phyloP scores from a whole-genome alignment of 2,888 invertebrate species.

The Volucella zonaria region DNA sequence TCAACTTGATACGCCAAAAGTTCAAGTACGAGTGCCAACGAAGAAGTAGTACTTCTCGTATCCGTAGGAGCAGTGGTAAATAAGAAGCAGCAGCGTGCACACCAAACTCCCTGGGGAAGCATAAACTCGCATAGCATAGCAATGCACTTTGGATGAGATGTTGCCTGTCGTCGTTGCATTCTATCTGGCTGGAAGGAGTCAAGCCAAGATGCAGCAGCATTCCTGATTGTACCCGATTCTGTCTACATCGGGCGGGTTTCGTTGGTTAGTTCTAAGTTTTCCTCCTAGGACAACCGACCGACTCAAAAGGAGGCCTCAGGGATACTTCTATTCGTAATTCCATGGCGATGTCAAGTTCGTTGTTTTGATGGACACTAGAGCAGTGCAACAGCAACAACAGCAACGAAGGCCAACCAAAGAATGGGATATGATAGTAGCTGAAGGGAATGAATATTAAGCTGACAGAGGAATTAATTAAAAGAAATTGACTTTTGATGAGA shows the following conservation, averaged over 20 bases:
- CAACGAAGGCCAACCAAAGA: conserved; percentile 1
- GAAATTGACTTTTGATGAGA: conserved; percentile 58
- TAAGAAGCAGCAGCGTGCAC: conserved; percentile 50
- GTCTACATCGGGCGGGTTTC: conserved; percentile 50
- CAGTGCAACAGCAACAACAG: conserved; percentile 15
- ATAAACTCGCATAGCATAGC: conserved; percentile 70
- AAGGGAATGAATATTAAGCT: conserved; percentile 67
- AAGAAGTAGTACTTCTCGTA: not conserved
- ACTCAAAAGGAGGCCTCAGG: conserved; percentile 66
- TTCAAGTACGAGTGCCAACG: conserved; percentile 35
- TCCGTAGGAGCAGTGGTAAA: conserved; percentile 12
- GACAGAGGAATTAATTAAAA: conserved; percentile 73
- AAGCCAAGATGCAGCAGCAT: conserved; percentile 63
- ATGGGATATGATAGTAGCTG: conserved; percentile 54
- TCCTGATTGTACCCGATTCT: conserved; percentile 71
- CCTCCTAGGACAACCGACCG: conserved; percentile 48
- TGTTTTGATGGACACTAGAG: conserved; percentile 68
- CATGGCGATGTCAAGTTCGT: conserved; percentile 71
- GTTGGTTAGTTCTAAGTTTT: conserved; percentile 20
- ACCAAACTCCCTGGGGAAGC: conserved; percentile 70
- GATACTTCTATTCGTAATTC: conserved; percentile 57
- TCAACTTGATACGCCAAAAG: conserved; percentile 71
- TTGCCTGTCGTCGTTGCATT: conserved; percentile 15
- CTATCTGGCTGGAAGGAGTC: conserved; percentile 25
- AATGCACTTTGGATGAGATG: conserved; percentile 50